Conservation (phyloP, 2,888 invertebrate genomes). For the Smittia sp. region DNA sequence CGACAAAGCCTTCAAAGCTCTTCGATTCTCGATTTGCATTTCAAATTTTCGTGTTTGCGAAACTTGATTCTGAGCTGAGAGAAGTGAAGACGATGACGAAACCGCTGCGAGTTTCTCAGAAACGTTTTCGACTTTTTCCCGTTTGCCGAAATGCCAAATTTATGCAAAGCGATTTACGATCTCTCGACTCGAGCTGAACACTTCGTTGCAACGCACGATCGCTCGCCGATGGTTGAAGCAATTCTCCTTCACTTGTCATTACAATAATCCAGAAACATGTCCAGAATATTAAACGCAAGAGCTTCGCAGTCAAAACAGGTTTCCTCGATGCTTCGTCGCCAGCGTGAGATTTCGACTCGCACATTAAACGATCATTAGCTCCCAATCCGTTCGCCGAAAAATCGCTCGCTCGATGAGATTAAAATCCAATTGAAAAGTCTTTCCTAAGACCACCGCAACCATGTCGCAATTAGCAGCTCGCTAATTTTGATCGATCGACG, state of each 20-base stretch:
- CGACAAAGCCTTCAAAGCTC: no score
- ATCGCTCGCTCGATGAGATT: not conserved
- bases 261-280: not conserved
- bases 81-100: not conserved
- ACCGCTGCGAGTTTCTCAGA: not conserved
- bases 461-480: no score
- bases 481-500: no score
- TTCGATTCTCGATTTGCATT: constrained; percentile 12
- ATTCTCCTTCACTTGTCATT: not conserved
- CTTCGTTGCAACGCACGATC: no score
- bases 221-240: not conserved
- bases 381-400: not conserved
- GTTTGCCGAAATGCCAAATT: not conserved
- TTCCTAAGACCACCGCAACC: not conserved
- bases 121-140: not conserved
- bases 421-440: not conserved
- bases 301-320: not conserved
- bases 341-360: not conserved
- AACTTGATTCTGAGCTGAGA: not conserved
- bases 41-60: not conserved
- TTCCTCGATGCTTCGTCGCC: not conserved
- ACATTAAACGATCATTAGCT: not conserved
- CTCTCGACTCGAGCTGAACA: no score
- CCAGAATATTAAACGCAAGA: not conserved
- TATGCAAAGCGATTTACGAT: no score